phyloP scores from a whole-genome alignment of 92 coral and sea anemone genomes.

The Hydrozoanthus gracilis region DNA sequence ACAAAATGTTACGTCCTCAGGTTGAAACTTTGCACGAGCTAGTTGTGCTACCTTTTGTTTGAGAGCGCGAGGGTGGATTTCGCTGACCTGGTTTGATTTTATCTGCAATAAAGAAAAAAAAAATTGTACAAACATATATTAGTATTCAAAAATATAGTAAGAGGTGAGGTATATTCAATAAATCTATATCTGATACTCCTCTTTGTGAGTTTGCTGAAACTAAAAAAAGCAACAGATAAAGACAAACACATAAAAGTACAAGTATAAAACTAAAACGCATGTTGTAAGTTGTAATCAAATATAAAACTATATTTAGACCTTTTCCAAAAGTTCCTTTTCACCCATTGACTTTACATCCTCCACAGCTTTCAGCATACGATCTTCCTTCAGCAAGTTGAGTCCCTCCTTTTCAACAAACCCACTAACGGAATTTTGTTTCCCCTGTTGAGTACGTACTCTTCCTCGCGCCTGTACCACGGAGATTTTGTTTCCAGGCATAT shows the following conservation, averaged over 20 bases:
- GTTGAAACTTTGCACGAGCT: constrained; percentile 20
- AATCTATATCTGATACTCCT: too few relatives aligned
- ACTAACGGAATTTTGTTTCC: constrained; percentile 19
- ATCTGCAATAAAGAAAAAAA: not conserved
- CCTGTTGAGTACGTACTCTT: constrained; percentile 36
- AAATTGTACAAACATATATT: not conserved
- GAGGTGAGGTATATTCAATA: too few relatives aligned
- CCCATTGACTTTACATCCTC: constrained; percentile 13
- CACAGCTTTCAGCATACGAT: constrained; percentile 44
- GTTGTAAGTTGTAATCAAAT: too few relatives aligned
- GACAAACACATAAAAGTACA: too few relatives aligned
- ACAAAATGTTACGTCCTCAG: constrained; percentile 54
- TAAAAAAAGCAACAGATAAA: too few relatives aligned
- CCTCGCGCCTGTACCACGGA: constrained; percentile 78
- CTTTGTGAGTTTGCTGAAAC: too few relatives aligned
- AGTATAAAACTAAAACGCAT: too few relatives aligned
- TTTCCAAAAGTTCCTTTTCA: constrained; percentile 5
- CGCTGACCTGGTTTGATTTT: not conserved
- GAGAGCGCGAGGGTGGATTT: not conserved
- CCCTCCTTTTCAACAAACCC: constrained; percentile 35
- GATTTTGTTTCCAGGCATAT: constrained; percentile 64
- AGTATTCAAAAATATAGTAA: too few relatives aligned
- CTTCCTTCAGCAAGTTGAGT: constrained; percentile 44
- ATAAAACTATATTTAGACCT: constrained; percentile 5
- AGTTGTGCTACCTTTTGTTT: not conserved